Conservation (phyloP, 2,888 invertebrate genomes). For the Pollenia amentaria region DNA sequence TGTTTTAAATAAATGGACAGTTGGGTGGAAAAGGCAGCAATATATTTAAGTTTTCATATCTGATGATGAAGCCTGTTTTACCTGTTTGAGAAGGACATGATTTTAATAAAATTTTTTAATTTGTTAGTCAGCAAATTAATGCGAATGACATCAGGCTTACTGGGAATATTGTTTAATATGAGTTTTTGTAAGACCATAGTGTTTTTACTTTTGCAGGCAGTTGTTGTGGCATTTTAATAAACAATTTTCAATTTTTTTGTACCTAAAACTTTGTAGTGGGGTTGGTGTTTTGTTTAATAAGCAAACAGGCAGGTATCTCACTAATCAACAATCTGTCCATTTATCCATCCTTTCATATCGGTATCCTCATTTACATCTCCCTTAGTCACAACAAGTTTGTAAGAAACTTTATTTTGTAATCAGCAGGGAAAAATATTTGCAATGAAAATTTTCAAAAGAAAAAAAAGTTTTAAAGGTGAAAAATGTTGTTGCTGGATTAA, state of each 20-base stretch:
- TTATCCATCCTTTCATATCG: neutral
- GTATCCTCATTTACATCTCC: neutral
- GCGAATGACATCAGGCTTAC: slow-evolving; percentile 17
- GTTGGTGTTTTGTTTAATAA: neutral
- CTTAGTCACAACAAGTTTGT: slow-evolving; percentile 1
- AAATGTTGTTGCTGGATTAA: neutral
- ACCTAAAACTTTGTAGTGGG: slow-evolving; percentile 28
- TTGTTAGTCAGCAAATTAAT: slow-evolving; percentile 28
- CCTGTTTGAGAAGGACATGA: neutral
- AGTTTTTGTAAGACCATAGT: neutral
- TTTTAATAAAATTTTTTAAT: slow-evolving; percentile 21
- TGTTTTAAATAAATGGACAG: neutral
- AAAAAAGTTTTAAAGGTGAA: neutral
- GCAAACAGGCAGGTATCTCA: neutral
- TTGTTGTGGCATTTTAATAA: slow-evolving; percentile 33
- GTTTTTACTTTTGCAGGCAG: neutral
- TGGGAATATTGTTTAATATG: neutral
- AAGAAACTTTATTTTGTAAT: slow-evolving; percentile 40
- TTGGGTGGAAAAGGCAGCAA: neutral
- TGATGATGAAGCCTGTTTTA: neutral
- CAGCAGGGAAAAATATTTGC: slow-evolving; percentile 38
- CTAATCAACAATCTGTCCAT: neutral
- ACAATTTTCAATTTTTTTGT: slow-evolving; percentile 47
- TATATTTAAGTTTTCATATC: neutral
- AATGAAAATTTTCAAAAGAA: slow-evolving; percentile 25